phyloP scores from a whole-genome alignment of 2,797 vertebrate species.

The Peromyscus aztecus region DNA sequence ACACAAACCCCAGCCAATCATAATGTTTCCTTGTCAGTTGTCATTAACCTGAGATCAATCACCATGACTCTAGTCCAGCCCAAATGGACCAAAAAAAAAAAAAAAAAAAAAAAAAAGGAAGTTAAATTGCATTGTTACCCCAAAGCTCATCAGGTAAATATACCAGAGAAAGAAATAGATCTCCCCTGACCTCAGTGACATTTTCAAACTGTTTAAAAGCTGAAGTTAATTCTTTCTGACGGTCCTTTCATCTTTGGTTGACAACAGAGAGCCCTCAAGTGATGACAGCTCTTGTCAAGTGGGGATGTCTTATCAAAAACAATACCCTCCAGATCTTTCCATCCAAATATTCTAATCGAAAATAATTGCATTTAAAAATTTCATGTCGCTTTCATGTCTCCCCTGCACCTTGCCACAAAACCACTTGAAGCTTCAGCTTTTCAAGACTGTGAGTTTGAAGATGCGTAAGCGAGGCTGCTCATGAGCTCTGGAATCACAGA shows the following conservation, averaged over 20 bases:
- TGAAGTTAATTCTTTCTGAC: conserved; percentile 90
- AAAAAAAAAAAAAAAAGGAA: conserved; percentile 63
- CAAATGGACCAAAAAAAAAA: conserved; percentile 78
- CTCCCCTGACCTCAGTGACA: conserved; percentile 88
- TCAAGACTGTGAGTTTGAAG: conserved; percentile 30
- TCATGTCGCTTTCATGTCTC: conserved; percentile 79
- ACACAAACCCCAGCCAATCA: conserved; percentile 84
- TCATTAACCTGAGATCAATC: conserved; percentile 85
- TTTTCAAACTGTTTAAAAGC: conserved; percentile 90
- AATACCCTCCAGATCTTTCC: conserved; percentile 88
- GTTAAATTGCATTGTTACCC: conserved; percentile 80
- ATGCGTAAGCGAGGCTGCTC: background rate
- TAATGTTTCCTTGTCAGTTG: conserved; percentile 80
- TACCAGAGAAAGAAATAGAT: conserved; percentile 85
- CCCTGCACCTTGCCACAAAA: conserved; percentile 24
- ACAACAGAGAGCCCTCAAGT: conserved; percentile 86
- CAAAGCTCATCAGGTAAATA: conserved; percentile 89
- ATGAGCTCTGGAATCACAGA: background rate
- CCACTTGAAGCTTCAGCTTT: conserved; percentile 26
- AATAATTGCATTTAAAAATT: conserved; percentile 88
- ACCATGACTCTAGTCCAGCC: conserved; percentile 76
- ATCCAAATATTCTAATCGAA: conserved; percentile 88
- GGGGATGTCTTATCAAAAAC: conserved; percentile 87
- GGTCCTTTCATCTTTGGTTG: conserved; percentile 88
- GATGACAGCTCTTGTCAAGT: conserved; percentile 88